Evolutionary conservation across 2,888 invertebrate genomes (phyloP).

Genomic region (Leucozona laternaria): DNA sequence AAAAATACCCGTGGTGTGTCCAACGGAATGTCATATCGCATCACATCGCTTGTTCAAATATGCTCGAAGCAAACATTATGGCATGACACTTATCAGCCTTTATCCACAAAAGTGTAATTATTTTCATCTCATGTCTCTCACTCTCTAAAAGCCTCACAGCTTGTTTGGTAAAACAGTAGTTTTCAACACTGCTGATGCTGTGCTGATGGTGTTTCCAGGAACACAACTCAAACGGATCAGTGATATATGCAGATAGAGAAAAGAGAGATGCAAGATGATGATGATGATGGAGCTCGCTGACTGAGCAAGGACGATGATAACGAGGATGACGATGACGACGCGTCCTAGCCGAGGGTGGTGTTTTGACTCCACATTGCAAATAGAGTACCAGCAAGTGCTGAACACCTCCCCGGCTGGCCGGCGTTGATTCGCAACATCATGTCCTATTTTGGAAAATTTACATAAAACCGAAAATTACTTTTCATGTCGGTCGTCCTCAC

Average conservation of each 20-base stretch:
- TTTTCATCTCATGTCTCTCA: slow-evolving; percentile 55
- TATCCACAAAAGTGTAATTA: slow-evolving; percentile 61
- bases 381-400: not conserved
- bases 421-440: slow-evolving; percentile 61
- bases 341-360: slow-evolving; percentile 12
- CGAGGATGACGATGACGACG: not conserved
- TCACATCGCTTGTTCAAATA: slow-evolving; percentile 28
- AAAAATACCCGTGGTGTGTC: not conserved
- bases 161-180: slow-evolving; percentile 44
- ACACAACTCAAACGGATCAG: slow-evolving; percentile 32
- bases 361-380: slow-evolving; percentile 41
- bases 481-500: slow-evolving; percentile 48
- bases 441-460: slow-evolving; percentile 68
- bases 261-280: not conserved
- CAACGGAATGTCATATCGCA: slow-evolving; percentile 18
- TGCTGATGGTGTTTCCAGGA: slow-evolving; percentile 26
- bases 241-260: too few relatives aligned
- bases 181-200: slow-evolving; percentile 25
- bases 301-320: not conserved
- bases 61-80: slow-evolving; percentile 28
- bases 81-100: slow-evolving; percentile 54
- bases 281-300: slow-evolving; percentile 11
- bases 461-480: slow-evolving; percentile 75
- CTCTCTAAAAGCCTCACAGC: slow-evolving; percentile 48
- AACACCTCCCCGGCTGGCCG: slow-evolving; percentile 7